phyloP scores from a whole-genome alignment of 2,113 vertebrate species.

The Zeus faber region DNA sequence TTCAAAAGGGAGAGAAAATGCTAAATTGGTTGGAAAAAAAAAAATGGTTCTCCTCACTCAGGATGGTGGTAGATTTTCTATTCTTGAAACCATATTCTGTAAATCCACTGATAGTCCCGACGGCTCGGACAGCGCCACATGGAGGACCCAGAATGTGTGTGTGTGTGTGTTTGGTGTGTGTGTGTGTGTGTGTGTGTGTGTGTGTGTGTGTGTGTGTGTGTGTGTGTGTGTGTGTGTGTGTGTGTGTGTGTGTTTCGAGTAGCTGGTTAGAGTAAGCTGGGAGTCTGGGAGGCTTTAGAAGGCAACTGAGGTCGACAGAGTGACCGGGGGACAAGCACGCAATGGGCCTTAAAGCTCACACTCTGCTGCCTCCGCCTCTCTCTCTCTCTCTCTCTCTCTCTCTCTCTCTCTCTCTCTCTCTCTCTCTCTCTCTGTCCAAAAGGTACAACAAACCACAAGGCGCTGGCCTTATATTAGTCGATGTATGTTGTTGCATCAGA shows the following conservation, averaged over 20 bases:
- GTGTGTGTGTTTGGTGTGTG: not conserved
- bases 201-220: not conserved
- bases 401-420: not conserved
- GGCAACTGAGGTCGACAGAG: slow-evolving; percentile 47
- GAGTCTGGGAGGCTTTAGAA: slow-evolving; percentile 46
- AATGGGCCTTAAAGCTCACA: slow-evolving; percentile 14
- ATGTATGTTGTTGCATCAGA: too few relatives aligned
- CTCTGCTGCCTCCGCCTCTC: slow-evolving; percentile 52
- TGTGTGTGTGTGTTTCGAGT: slow-evolving; percentile 1
- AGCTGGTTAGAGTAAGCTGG: slow-evolving; percentile 9
- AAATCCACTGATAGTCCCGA: not conserved
- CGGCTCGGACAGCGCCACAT: slow-evolving; percentile 25
- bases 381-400: slow-evolving; percentile 5
- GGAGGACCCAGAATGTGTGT: slow-evolving; percentile 20
- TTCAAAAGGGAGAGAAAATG: not conserved
- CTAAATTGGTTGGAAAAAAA: not conserved
- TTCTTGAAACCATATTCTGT: too few relatives aligned
- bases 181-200: slow-evolving; percentile 13
- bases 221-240: slow-evolving; percentile 8
- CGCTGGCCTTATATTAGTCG: too few relatives aligned
- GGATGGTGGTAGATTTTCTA: too few relatives aligned
- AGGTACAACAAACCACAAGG: too few relatives aligned
- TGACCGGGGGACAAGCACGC: slow-evolving; percentile 27
- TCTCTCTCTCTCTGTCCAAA: slow-evolving; percentile 8
- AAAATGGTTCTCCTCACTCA: too few relatives aligned